Conservation (phyloP, 2,797 vertebrate genomes). For the Jordanella pulchra region DNA sequence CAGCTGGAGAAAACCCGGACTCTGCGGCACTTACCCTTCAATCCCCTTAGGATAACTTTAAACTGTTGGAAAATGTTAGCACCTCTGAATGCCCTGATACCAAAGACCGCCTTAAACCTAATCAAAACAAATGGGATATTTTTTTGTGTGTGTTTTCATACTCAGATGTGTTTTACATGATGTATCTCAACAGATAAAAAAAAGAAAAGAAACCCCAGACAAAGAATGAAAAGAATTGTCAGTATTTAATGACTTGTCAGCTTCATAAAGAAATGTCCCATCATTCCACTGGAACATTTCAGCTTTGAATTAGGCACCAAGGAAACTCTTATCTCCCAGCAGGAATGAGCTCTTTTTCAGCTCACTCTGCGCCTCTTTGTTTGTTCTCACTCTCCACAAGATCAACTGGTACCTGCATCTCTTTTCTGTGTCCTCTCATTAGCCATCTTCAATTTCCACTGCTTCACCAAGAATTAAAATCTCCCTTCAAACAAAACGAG, state of each 20-base stretch:
- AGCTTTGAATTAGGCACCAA: neutral
- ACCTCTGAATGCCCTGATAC: no score
- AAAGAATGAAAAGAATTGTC: neutral
- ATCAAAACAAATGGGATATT: no score
- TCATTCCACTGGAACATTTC: neutral
- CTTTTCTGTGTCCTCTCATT: constrained; percentile 22
- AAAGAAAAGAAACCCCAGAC: no score
- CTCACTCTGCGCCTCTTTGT: neutral
- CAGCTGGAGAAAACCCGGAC: no score
- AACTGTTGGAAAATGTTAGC: neutral
- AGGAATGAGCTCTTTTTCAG: neutral
- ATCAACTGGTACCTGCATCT: neutral
- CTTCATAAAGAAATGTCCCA: neutral
- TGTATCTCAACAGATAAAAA: no score
- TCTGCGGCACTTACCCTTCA: neutral
- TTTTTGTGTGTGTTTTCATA: no score
- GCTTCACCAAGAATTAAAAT: constrained; percentile 45
- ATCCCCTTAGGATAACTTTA: neutral
- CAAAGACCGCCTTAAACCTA: no score
- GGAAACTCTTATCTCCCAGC: neutral
- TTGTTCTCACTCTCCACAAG: neutral
- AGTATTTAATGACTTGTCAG: neutral
- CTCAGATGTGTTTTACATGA: no score
- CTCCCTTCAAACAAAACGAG: constrained; percentile 52
- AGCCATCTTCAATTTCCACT: constrained; percentile 16